A percentile compares a stretch with the other conserved stretches of the same genome.
Evolutionary conservation across 2,888 invertebrate genomes (phyloP).

Genomic region (Abrostola triplasia): DNA sequence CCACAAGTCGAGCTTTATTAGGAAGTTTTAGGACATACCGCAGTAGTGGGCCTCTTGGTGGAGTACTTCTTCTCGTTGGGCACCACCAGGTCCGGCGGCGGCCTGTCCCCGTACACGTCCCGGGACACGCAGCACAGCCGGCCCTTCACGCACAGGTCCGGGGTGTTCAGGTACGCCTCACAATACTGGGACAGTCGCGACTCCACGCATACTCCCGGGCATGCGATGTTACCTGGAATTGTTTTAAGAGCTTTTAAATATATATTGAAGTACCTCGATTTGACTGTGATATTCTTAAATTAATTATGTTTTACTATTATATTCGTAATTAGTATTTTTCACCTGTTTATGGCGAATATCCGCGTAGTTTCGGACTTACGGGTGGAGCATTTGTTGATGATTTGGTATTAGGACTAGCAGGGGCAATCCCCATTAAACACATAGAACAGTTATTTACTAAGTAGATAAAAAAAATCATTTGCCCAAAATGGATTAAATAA

Average conservation of each 20-base stretch:
- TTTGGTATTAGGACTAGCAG: too few relatives aligned
- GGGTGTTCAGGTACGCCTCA: constrained; percentile 93
- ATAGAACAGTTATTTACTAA: too few relatives aligned
- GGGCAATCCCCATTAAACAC: too few relatives aligned
- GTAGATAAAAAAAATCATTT: too few relatives aligned
- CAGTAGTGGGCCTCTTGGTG: constrained; percentile 77
- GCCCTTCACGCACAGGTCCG: constrained; percentile 92
- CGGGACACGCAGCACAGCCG: constrained; percentile 94
- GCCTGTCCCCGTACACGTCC: constrained; percentile 91
- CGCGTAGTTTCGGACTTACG: too few relatives aligned
- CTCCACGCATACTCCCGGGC: constrained; percentile 95
- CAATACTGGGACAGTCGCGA: constrained; percentile 95
- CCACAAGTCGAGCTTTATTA: not conserved
- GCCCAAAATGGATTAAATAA: too few relatives aligned
- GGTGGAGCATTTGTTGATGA: too few relatives aligned
- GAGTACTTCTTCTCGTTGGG: constrained; percentile 87
- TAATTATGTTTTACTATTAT: too few relatives aligned
- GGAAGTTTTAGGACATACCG: constrained; percentile 57
- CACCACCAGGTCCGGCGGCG: constrained; percentile 92
- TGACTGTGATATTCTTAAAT: too few relatives aligned
- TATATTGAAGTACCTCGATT: too few relatives aligned
- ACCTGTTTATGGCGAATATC: too few relatives aligned
- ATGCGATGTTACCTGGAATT: constrained; percentile 86
- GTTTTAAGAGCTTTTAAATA: not conserved
- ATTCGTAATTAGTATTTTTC: too few relatives aligned